Base-by-base conservation (phyloP, 2,888 invertebrate species). In the Heliconius ethilla region DNA sequence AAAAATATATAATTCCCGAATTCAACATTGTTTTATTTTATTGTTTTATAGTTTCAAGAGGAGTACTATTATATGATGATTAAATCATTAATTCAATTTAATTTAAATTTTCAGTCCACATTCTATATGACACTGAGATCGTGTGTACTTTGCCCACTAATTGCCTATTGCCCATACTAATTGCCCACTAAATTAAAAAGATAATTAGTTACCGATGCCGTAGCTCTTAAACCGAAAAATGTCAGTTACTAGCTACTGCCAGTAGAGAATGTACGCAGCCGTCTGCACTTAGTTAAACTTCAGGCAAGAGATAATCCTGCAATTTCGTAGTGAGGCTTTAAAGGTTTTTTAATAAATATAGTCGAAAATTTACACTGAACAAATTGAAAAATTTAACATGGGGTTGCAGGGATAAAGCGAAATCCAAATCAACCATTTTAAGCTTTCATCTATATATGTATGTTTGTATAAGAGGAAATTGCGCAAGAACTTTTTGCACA, bases 341-440 rank as follows among this genome's bases (percentile, higher is more conserved):
- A 40, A 18, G 22, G 18, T 66, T 11, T 69, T 67, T 37, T 40
- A 22, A 2, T 51, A 67, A 37, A 67, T 13, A n/a, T 13, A 37
- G 67, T 37, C 40, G 25, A 67, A 2, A 40, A 15, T 45, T 37
- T 10, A 25, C 13, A 25, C 69, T 45, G 45, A 45, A 69, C 67
- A 67, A 67, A 67, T 40, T 67, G 18, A 67, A 67, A 67, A 67
- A 22, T 40, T 69, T 25, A 25, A 40, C 40, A 45, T 69, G 69
- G 25, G 7, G 25, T 9, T 40, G 25, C 10, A 2, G 15, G 40
- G 25, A 9, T 69, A n/a, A 69, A 69, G 45, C 69, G 45, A 45
- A 69, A 69, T 45, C 40, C 25, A 45, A 69, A 69, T 69, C 69
- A 45, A 69, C 69, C 15, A 45, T 69, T 25, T 69, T 45, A 45